phyloP scores from a whole-genome alignment of 2,888 invertebrate species.

The Drosophila greeni region DNA sequence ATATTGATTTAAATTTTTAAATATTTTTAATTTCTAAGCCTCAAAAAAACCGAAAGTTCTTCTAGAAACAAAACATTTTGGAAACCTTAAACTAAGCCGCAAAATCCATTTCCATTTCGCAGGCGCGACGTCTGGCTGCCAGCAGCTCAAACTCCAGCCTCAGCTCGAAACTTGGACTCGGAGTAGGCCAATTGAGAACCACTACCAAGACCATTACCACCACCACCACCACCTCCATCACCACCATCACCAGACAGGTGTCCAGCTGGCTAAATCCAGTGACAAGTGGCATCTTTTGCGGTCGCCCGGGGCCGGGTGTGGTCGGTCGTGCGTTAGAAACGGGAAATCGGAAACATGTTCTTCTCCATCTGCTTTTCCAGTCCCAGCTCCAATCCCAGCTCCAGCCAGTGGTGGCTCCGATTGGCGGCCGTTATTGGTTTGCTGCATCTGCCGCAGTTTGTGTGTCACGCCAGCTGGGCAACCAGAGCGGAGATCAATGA shows the following conservation, averaged over 20 bases:
- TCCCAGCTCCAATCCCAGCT: conserved; percentile 7
- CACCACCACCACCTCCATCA: conserved; percentile 5
- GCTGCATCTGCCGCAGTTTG: conserved; percentile 66
- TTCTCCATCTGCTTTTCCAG: conserved; percentile 44
- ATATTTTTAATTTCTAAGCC: background rate
- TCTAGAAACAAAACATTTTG: background rate
- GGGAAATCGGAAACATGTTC: conserved; percentile 74
- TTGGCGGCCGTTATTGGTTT: conserved; percentile 65
- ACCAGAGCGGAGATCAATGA: conserved; percentile 58
- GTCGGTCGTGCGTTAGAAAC: conserved; percentile 39
- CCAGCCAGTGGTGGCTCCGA: conserved; percentile 14
- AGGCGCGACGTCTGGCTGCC: conserved; percentile 3
- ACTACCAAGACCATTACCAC: conserved; percentile 3
- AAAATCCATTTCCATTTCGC: conserved; percentile 21
- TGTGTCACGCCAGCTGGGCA: conserved; percentile 76
- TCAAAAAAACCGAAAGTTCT: background rate
- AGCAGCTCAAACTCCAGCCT: background rate
- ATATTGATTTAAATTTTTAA: background rate
- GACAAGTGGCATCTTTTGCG: conserved; percentile 68
- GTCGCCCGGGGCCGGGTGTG: conserved; percentile 35
- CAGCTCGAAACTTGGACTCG: conserved; percentile 29
- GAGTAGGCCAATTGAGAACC: conserved; percentile 46
- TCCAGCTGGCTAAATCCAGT: conserved; percentile 18
- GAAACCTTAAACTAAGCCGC: background rate
- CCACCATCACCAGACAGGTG: conserved; percentile 36